phyloP scores from a whole-genome alignment of 2,797 vertebrate genomes.

The Naso thynnoides region DNA sequence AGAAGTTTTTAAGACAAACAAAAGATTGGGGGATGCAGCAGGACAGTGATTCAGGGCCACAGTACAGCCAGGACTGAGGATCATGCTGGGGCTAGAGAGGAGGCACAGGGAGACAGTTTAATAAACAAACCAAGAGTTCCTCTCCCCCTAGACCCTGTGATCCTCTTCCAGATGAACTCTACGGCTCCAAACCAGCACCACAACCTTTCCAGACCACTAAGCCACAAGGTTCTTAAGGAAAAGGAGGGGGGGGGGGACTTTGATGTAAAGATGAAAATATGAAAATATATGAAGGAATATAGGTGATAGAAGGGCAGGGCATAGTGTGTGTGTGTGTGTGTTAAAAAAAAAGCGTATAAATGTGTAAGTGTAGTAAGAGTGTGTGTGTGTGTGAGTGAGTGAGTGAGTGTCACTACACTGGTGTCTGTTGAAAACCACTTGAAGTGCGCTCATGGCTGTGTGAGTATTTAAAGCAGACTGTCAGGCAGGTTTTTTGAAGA shows the following conservation, averaged over 20 bases:
- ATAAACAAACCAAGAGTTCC: constrained; percentile 19
- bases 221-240: constrained; percentile 52
- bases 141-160: constrained; percentile 6
- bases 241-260: constrained; percentile 52
- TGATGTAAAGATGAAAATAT: constrained; percentile 61
- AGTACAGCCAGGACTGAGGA: constrained; percentile 39
- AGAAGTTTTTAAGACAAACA: constrained; percentile 47
- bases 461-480: constrained; percentile 78
- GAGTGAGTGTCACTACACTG: constrained; percentile 71
- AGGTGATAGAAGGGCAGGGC: constrained; percentile 57
- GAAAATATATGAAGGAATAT: constrained; percentile 77
- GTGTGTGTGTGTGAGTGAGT: constrained; percentile 33
- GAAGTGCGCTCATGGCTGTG: constrained; percentile 79
- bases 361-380: constrained; percentile 14
- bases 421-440: constrained; percentile 85
- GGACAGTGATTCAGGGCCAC: constrained; percentile 38
- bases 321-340: constrained; percentile 40
- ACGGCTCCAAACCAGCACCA: constrained; percentile 55
- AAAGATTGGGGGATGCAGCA: constrained; percentile 46
- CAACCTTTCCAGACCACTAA: constrained; percentile 67
- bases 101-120: constrained; percentile 22
- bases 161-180: constrained; percentile 41
- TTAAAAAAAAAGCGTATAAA: constrained; percentile 1
- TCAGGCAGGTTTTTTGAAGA: constrained; percentile 67
- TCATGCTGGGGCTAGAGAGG: constrained; percentile 30